Evolutionary conservation across 2,797 vertebrate species (phyloP).

Genomic region (Prunella strophiata): DNA sequence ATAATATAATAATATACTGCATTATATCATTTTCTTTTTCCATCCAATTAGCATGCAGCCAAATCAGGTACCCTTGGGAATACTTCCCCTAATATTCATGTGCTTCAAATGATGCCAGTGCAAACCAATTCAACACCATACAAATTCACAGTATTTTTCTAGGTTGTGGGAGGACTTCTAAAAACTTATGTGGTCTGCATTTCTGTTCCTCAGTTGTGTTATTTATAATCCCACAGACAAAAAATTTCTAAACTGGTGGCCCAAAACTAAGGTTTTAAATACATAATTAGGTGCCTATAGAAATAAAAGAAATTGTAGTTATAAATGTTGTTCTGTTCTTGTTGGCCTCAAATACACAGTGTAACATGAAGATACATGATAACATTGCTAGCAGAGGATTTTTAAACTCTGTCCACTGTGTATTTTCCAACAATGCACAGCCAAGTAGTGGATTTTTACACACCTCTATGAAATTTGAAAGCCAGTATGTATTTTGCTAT

Average conservation of each 20-base stretch:
- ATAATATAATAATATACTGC: too few relatives aligned
- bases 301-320: background rate
- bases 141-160: background rate
- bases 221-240: background rate
- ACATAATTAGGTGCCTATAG: background rate
- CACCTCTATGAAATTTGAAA: background rate
- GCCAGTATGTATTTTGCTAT: background rate
- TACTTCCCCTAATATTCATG: background rate
- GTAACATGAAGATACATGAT: background rate
- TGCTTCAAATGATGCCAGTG: background rate
- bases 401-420: background rate
- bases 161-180: background rate
- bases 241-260: background rate
- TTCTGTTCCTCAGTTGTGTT: background rate
- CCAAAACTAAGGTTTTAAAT: background rate
- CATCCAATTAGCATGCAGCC: background rate
- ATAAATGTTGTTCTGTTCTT: background rate
- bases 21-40: background rate
- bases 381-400: background rate
- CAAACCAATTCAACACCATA: background rate
- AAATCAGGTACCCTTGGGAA: background rate
- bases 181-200: background rate
- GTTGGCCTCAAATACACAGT: background rate
- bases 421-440: background rate
- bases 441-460: background rate